These are phyloP conservation scores for Furnarius figulus DNA, from an alignment of 2,113 vertebrate species.

Conservation along the genomic window DNA sequence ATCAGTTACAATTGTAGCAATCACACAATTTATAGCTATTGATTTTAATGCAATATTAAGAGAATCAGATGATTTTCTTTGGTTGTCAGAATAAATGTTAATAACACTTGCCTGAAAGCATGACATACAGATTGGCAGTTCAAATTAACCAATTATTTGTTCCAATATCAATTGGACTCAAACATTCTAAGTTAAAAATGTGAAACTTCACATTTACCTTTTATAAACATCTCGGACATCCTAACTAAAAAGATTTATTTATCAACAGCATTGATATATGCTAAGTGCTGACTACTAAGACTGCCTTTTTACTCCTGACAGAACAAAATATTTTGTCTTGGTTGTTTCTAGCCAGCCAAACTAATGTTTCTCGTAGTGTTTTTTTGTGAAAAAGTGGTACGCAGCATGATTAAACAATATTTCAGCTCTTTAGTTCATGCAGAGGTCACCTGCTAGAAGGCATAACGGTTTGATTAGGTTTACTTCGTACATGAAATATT, in stretches of 20 bases:
- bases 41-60: constrained; percentile 70
- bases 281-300: constrained; percentile 40
- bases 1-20: constrained; percentile 57
- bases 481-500: constrained; percentile 80
- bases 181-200: not conserved
- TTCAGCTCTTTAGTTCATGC: constrained; percentile 84
- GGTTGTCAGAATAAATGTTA: constrained; percentile 69
- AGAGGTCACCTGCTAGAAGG: constrained; percentile 83
- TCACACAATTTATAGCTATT: constrained; percentile 60
- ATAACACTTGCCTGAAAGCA: constrained; percentile 58
- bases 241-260: not conserved
- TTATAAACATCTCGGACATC: not conserved
- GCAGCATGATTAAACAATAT: constrained; percentile 83
- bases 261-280: not conserved
- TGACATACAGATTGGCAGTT: constrained; percentile 46
- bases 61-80: constrained; percentile 58
- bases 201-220: not conserved
- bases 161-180: not conserved
- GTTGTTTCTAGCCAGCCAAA: constrained; percentile 68
- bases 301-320: not conserved
- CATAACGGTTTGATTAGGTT: constrained; percentile 84
- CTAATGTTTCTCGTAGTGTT: constrained; percentile 67
- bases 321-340: constrained; percentile 69
- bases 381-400: constrained; percentile 67
- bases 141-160: constrained; percentile 59